Base-by-base conservation (phyloP, 2,888 invertebrate genomes). In the Notodonta dromedarius region DNA sequence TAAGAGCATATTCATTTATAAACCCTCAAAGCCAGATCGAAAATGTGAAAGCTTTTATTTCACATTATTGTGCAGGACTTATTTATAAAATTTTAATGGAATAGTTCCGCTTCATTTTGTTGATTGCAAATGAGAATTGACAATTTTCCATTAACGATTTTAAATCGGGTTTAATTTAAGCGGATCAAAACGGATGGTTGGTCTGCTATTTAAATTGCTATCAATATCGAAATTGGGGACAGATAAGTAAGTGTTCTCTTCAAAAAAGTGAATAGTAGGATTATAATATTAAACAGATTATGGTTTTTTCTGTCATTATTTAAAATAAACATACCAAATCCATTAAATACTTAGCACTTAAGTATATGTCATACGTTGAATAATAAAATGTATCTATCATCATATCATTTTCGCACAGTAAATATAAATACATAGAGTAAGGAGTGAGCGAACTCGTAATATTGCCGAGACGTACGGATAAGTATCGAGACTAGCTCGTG, bases 391-490 rank as follows among this genome's bases (percentile, higher is more conserved):
- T 35, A 35, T 7, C 35, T 35, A 35, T 35, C 5, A 35, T 35
- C 35, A 35, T 35, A 35, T 35, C 35, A 35, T 35, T 35, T 35
- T 35, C 35, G 7, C 9, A 9, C 42, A 42, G 9, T 11, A 42
- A 9, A 42, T 11, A 42, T 42, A 42, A 42, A 42, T 11, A 42
- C 42, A 42, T 9, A 54, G 60, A 58, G 52, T 56, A 35, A 53
- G 11, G 54, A 54, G 53, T 35, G 52, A 56, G 44, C 35, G 48
- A 61, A 62, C 55, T 59, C 56, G 63, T 71, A 65, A 71, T 65
- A 67, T 54, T 48, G 54, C 50, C 52, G 52, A 62, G 59, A 61
- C 61, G 32, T 60, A 63, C 61, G 60, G 60, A 67, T 66, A 61
- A 63, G 60, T 59, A 61, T 46, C 16, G 50, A 50, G 50, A 50